Conservation (phyloP, 2,888 invertebrate genomes). For the Thecophora atra region DNA sequence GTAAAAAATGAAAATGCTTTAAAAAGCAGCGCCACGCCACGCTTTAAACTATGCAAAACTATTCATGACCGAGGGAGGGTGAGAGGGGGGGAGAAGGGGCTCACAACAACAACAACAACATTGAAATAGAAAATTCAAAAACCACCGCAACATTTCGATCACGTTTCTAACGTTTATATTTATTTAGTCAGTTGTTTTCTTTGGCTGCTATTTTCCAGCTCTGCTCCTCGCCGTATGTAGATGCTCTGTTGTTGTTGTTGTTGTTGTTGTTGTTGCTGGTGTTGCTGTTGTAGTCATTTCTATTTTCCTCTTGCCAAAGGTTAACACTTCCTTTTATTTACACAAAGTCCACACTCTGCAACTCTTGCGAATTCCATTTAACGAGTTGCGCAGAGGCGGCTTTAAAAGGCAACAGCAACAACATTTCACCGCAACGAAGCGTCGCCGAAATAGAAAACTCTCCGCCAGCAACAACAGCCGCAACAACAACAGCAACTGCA, state of each 20-base stretch:
- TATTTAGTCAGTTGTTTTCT: conserved; percentile 31
- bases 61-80: background rate
- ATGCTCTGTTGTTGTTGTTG: background rate
- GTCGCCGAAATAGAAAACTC: background rate
- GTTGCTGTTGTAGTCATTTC: conserved; percentile 5
- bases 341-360: background rate
- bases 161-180: conserved; percentile 50
- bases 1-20: no score
- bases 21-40: no score
- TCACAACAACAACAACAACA: conserved; percentile 20
- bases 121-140: conserved; percentile 4
- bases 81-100: background rate
- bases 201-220: background rate
- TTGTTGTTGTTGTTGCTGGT: conserved; percentile 28
- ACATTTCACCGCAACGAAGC: background rate
- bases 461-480: conserved; percentile 20
- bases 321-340: conserved; percentile 48
- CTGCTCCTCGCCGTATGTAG: no score
- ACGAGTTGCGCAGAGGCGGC: background rate
- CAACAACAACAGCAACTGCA: conserved; percentile 45
- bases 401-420: background rate
- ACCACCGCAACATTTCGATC: conserved; percentile 37
- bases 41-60: no score
- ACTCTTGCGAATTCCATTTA: background rate
- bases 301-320: conserved; percentile 42